These are phyloP conservation scores for Aphidoletes aphidimyza DNA, from an alignment of 2,888 invertebrate species.

Conservation along the genomic window DNA sequence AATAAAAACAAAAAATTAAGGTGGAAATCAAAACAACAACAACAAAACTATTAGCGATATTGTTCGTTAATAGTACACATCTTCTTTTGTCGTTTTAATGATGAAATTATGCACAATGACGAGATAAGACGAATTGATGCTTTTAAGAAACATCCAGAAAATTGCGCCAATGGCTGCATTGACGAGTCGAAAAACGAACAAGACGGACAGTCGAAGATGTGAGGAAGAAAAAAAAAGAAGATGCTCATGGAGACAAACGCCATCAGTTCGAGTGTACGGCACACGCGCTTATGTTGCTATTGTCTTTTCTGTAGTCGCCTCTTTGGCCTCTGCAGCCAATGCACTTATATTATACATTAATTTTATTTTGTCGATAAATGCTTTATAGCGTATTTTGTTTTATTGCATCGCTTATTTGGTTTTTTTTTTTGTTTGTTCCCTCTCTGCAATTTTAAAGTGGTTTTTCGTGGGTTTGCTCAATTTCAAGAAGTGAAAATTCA, in stretches of 20 bases:
- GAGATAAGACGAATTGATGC: conserved; percentile 55
- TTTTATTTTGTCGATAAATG: conserved; percentile 40
- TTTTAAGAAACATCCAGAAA: conserved; percentile 26
- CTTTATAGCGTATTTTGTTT: conserved; percentile 29
- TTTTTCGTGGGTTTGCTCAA: not conserved
- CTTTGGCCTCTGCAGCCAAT: not conserved
- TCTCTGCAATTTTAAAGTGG: not conserved
- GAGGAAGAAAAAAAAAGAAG: not conserved
- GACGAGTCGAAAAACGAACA: not conserved
- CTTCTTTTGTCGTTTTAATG: conserved; percentile 55
- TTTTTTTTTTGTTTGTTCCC: no score
- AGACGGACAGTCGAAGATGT: not conserved
- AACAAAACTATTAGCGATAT: conserved; percentile 55
- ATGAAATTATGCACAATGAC: conserved; percentile 55
- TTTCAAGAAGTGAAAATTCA: no score
- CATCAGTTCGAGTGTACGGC: not conserved
- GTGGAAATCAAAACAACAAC: not conserved
- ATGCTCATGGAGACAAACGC: conserved; percentile 9
- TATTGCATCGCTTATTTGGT: not conserved
- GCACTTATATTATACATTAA: not conserved
- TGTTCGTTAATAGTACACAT: conserved; percentile 56
- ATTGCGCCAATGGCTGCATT: conserved; percentile 16
- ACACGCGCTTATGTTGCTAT: not conserved
- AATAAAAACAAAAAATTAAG: not conserved
- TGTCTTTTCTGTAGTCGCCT: not conserved